phyloP scores from a whole-genome alignment of 2,888 invertebrate genomes.

The Byasa hedistus region DNA sequence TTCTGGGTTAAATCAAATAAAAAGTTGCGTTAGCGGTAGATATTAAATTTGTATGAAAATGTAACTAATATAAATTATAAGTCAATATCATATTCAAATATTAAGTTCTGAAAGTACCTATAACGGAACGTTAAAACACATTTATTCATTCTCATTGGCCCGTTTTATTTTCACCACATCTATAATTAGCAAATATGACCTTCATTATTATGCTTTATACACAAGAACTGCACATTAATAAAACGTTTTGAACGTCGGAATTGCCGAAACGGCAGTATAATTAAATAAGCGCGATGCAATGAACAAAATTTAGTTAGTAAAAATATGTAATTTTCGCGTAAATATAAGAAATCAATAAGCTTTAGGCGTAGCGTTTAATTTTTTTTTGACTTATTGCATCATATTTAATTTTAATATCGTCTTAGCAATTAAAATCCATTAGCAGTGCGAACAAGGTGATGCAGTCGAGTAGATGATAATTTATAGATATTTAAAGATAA shows the following conservation, averaged over 20 bases:
- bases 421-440: too few species aligned
- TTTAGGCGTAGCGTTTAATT: too few species aligned
- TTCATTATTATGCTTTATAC: neutral
- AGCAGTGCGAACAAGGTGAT: too few species aligned
- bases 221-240: neutral
- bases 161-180: neutral
- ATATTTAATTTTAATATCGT: too few species aligned
- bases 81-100: neutral
- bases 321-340: too few species aligned
- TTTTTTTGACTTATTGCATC: too few species aligned
- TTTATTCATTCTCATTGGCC: neutral
- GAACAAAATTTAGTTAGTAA: too few species aligned
- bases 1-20: neutral
- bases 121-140: neutral
- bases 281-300: too few species aligned
- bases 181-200: constrained; percentile 7
- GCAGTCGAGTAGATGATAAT: too few species aligned
- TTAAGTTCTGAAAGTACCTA: neutral
- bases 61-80: neutral
- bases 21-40: neutral
- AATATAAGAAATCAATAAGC: too few species aligned
- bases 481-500: too few species aligned
- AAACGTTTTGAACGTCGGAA: neutral
- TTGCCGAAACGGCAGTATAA: too few species aligned
- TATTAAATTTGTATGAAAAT: neutral